phyloP scores from a whole-genome alignment of 2,113 vertebrate genomes.

The Trogon surrucura region DNA sequence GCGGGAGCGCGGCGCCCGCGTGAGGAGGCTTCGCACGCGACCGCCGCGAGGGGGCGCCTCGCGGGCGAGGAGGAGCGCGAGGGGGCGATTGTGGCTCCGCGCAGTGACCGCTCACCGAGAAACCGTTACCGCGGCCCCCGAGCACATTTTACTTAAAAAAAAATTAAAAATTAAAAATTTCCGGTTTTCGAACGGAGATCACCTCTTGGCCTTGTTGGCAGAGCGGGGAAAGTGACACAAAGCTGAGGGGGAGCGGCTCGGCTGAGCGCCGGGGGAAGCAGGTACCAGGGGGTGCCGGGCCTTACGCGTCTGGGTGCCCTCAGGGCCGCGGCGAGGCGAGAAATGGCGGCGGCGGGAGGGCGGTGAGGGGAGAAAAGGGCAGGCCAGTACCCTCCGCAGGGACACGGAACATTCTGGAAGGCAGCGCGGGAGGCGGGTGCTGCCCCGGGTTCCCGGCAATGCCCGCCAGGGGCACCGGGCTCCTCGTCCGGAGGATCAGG shows the following conservation, averaged over 20 bases:
- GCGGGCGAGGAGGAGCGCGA: no score
- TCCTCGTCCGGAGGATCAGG: not conserved
- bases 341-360: not conserved
- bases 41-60: no score
- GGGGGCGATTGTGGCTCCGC: no score
- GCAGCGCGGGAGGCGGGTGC: not conserved
- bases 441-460: no score
- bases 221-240: not conserved
- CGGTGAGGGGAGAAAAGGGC: not conserved
- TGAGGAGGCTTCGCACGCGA: no score
- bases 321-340: not conserved
- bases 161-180: not conserved
- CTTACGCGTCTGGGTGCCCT: not conserved
- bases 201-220: not conserved
- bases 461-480: no score
- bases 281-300: not conserved
- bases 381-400: not conserved
- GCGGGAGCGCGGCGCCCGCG: no score
- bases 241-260: not conserved
- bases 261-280: slow-evolving; percentile 14
- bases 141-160: no score
- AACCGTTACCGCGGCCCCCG: not conserved
- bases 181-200: not conserved
- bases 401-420: not conserved
- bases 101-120: not conserved